Evolutionary conservation across 2,888 invertebrate species (phyloP).

Genomic region (Nysson spinosus): DNA sequence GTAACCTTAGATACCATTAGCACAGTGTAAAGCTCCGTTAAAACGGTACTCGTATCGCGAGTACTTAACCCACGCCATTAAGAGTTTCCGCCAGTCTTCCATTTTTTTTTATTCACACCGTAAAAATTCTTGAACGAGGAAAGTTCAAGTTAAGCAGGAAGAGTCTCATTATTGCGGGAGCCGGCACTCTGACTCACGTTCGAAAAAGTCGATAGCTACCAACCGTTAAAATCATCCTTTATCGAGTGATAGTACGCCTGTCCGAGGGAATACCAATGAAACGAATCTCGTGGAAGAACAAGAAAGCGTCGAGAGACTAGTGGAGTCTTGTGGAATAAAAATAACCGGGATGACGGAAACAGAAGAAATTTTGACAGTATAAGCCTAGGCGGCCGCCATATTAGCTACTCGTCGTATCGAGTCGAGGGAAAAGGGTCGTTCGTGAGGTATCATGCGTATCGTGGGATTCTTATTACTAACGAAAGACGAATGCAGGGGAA

Average conservation of each 20-base stretch:
- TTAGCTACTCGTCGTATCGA: conserved; percentile 58
- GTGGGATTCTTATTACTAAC: too few relatives aligned
- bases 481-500: too few relatives aligned
- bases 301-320: too few relatives aligned
- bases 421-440: too few relatives aligned
- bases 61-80: neutral
- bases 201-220: conserved; percentile 10
- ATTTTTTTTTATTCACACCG: neutral
- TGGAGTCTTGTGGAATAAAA: conserved; percentile 27
- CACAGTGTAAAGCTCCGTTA: conserved; percentile 4
- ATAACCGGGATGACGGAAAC: conserved; percentile 44
- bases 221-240: neutral
- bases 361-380: conserved; percentile 63
- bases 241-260: neutral
- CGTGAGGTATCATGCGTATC: too few relatives aligned
- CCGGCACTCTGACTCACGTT: conserved; percentile 48
- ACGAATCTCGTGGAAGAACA: too few relatives aligned
- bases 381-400: conserved; percentile 65
- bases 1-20: conserved; percentile 24
- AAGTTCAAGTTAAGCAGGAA: conserved; percentile 46
- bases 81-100: neutral
- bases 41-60: neutral
- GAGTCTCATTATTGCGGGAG: conserved; percentile 50
- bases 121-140: conserved; percentile 38
- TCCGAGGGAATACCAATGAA: too few relatives aligned